A percentile compares a stretch with the other conserved stretches of the same genome.
Conservation (phyloP, 2,113 vertebrate species). For the Alethe diademata region DNA sequence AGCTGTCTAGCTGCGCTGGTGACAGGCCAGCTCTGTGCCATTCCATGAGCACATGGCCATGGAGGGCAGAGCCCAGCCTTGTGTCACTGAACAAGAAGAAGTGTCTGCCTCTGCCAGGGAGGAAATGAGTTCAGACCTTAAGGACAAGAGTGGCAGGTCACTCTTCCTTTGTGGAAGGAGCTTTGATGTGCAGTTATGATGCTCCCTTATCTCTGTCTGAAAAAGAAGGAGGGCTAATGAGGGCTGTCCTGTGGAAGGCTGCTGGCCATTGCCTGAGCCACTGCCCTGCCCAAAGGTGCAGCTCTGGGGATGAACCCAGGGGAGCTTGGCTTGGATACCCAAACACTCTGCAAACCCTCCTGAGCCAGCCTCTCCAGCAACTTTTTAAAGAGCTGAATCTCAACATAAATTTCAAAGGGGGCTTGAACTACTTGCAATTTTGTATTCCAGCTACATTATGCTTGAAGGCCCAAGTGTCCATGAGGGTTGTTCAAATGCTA, state of each 20-base stretch:
- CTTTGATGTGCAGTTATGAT: neutral
- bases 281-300: rapidly evolving
- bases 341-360: neutral
- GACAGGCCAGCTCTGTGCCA: rapidly evolving
- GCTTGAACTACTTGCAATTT: neutral
- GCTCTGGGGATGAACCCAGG: neutral
- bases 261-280: rapidly evolving
- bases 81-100: rapidly evolving
- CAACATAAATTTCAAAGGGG: neutral
- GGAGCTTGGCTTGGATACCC: neutral
- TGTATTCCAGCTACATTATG: neutral
- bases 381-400: neutral
- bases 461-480: neutral
- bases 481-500: conserved; percentile 2
- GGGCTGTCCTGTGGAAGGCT: neutral
- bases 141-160: neutral
- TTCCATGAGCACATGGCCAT: rapidly evolving
- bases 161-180: neutral
- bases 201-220: neutral
- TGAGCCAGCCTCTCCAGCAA: neutral
- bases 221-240: neutral
- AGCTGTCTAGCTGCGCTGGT: neutral
- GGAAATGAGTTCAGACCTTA: neutral
- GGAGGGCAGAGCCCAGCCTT: neutral
- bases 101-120: neutral